Percentiles rank a stretch among this genome's conserved stretches.
phyloP scores from a whole-genome alignment of 2,797 vertebrate species.

The Acestrorhynchus altus region DNA sequence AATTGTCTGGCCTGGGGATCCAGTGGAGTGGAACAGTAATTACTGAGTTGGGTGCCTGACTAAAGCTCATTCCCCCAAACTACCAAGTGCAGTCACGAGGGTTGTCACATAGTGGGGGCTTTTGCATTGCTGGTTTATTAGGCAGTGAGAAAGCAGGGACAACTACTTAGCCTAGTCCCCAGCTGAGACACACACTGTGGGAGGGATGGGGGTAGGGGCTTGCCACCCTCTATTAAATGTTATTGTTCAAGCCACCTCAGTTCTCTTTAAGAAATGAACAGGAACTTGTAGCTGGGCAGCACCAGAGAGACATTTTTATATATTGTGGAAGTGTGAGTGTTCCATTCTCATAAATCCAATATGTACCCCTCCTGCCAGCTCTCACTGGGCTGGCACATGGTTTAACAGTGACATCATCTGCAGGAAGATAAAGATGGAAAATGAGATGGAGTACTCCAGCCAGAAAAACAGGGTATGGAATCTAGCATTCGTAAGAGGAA shows the following conservation, averaged over 20 bases:
- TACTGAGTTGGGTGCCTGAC: conserved; percentile 39
- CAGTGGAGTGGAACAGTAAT: conserved; percentile 49
- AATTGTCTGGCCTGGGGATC: conserved; percentile 41
- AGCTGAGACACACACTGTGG: conserved; percentile 14
- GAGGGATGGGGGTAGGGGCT: not conserved
- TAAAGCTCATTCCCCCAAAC: conserved; percentile 9
- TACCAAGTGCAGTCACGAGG: conserved; percentile 21
- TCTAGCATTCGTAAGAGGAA: conserved; percentile 13
- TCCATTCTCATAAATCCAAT: conserved; percentile 30
- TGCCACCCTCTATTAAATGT: not conserved
- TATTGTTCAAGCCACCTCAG: not conserved
- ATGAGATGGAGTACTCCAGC: conserved; percentile 10
- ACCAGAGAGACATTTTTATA: not conserved
- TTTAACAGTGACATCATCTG: conserved; percentile 86
- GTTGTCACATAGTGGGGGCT: conserved; percentile 24
- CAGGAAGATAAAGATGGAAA: conserved; percentile 82
- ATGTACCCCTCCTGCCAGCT: conserved; percentile 26
- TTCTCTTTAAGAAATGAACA: not conserved
- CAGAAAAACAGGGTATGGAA: not conserved
- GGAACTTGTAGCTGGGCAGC: not conserved
- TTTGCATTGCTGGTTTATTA: conserved; percentile 41
- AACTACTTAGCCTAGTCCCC: conserved; percentile 19
- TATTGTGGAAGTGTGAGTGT: conserved; percentile 11
- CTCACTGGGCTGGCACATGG: conserved; percentile 65
- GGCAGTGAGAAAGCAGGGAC: conserved; percentile 36